These are phyloP conservation scores for Nothoprocta pentlandii DNA, from an alignment of 2,113 vertebrate species.

Conservation along the genomic window DNA sequence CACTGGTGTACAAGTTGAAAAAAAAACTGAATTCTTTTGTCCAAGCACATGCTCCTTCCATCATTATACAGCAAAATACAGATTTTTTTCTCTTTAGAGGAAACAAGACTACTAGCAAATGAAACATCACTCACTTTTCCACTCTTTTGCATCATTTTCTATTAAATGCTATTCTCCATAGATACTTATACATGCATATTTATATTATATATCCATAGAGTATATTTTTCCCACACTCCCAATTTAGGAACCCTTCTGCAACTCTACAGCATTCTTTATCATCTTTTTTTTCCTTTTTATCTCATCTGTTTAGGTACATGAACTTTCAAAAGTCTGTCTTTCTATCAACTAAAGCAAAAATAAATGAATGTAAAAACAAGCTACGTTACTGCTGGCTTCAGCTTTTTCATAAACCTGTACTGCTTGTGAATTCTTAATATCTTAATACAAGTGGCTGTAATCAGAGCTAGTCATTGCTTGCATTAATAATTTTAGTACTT, in stretches of 20 bases:
- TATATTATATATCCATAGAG: not conserved
- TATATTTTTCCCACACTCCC: not conserved
- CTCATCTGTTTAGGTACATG: not conserved
- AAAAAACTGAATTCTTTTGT: not conserved
- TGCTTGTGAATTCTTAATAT: not conserved
- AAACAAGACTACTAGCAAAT: not conserved
- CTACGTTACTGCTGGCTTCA: not conserved
- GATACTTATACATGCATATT: not conserved
- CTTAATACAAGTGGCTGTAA: slow-evolving; percentile 3
- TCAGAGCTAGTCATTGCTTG: slow-evolving; percentile 26
- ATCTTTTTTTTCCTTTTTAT: not conserved
- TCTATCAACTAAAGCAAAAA: not conserved
- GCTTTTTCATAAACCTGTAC: not conserved
- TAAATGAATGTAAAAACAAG: not conserved
- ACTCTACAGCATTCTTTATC: not conserved
- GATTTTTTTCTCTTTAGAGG: not conserved
- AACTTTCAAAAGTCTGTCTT: not conserved
- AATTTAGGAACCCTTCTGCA: not conserved
- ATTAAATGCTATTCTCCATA: not conserved
- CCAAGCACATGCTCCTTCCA: not conserved
- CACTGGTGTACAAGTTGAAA: too few relatives aligned
- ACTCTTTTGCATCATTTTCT: not conserved
- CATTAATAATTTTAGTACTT: slow-evolving; percentile 23
- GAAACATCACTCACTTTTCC: not conserved
- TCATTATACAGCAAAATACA: not conserved